Evolutionary conservation across 2,113 vertebrate genomes (phyloP), one percentile per base, ranked within the genome.

Genomic region (Pipra filicauda): DNA sequence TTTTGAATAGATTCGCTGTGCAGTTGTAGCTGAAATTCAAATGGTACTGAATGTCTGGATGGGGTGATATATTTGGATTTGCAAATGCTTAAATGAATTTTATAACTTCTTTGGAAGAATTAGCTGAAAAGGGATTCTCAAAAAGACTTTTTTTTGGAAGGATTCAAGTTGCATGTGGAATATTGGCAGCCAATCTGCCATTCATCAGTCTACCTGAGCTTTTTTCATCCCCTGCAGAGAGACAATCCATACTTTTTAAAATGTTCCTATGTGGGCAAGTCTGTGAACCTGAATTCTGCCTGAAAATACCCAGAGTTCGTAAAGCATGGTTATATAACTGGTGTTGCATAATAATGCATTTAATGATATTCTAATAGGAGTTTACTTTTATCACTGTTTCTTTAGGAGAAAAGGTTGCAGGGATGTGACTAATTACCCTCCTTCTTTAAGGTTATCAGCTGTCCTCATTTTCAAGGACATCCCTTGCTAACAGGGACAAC

Each of bases 391-490:
- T 86, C 79, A 3, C 76, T 43, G 57, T 30, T 93, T 89, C 88
- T 95, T 88, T 6, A 28, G 93, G 85, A 97, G 95, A 89, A 81
- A 69, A 88, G 91, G 93, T 95, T 84, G 85, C 44, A 24, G 76
- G 58, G 61, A 81, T 92, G 76, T 84, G 86, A 54, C 93, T 96
- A 96, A 97, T 96, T 97, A 92, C 70, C 93, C 92, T 97, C 93
- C 85, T 95, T 93, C 95, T 92, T 86, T 97, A 93, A 93, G 93
- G 95, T 95, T 88, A 89, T 71, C 83, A 0, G 48, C 27, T 94
- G 93, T 87, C 96, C 96, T 94, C 44, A 6, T 97, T 97, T 91
- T 94, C 95, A 94, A 96, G 90, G 95, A 91, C 86, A 91, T 65
- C 85, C 88, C 91, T 96, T 59, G 83, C 91, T 96, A 96, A 94